Base-by-base conservation (phyloP, 2,888 invertebrate genomes). In the Pandemis cinnamomeana region DNA sequence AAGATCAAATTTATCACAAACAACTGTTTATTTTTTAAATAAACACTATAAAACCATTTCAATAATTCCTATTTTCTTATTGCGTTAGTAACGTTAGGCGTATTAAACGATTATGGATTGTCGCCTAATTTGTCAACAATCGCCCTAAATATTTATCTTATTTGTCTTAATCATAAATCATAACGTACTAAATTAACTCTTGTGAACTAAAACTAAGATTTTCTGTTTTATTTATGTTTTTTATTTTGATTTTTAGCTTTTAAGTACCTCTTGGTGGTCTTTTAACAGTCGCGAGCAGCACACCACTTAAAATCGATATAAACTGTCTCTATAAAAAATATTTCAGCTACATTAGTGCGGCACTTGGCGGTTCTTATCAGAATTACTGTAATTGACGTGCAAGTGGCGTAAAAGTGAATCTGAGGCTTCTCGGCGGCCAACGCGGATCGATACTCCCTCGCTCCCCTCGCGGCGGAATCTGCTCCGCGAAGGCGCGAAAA, bases 361-460 rank as follows among this genome's bases (percentile, higher is more conserved):
- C 83, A 82, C 78, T 83, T 79, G 71, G 76, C 71, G 78, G 77
- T 76, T 77, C 79, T 82, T 83, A 84, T 83, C 82, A 79, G 78
- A 83, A 80, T 83, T 79, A 83, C 80, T 78, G 83, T 87, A 86
- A 87, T 86, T 87, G 88, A 84, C 86, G 81, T 76, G 79, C 83
- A 86, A 88, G 84, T 86, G 86, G 83, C 86, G 86, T 87, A 86
- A 88, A 89, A 89, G 87, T 86, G 86, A 88, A 86, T 87, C 85
- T 81, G 80, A 82, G 81, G 71, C 81, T 80, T 79, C 81, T 82
- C 81, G 80, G 82, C 80, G 80, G 82, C 80, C 79, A 58, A 75
- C 80, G 79, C 78, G 81, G 85, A 87, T 88, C 88, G 86, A 88
- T 88, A 87, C 71, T 76, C 72, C 77, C 62, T 11, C 46, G 27